A percentile compares a stretch with the other conserved stretches of the same genome.
These are phyloP conservation scores for Agrochola litura DNA, from an alignment of 2,888 invertebrate genomes.

Conservation along the genomic window DNA sequence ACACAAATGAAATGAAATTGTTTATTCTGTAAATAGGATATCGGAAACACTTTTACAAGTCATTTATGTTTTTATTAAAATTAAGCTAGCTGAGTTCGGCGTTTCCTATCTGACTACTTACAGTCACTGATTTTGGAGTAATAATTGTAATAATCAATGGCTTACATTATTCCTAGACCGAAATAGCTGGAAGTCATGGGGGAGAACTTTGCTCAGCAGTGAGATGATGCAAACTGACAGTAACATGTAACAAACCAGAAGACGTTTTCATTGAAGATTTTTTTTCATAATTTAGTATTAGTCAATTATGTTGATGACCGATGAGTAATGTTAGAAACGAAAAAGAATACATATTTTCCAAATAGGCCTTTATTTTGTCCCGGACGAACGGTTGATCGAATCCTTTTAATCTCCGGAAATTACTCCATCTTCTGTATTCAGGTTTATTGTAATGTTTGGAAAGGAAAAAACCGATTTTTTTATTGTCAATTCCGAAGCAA, in stretches of 20 bases:
- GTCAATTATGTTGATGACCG: background rate
- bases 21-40: no score
- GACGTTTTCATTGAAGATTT: background rate
- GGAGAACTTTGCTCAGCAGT: no score
- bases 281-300: background rate
- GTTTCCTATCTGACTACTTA: no score
- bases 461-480: background rate
- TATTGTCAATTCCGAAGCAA: background rate
- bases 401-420: slow-evolving; percentile 21
- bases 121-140: no score
- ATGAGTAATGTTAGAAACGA: background rate
- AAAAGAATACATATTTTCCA: background rate
- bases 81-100: no score
- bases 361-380: background rate
- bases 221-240: background rate
- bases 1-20: no score
- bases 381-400: background rate
- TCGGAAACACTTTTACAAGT: no score
- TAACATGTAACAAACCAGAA: background rate
- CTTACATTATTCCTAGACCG: background rate
- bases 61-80: no score
- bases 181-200: background rate
- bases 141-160: no score
- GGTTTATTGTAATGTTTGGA: background rate
- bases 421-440: background rate